phyloP scores from a whole-genome alignment of 2,797 vertebrate genomes.

The Enteromius afrohamiltoni region DNA sequence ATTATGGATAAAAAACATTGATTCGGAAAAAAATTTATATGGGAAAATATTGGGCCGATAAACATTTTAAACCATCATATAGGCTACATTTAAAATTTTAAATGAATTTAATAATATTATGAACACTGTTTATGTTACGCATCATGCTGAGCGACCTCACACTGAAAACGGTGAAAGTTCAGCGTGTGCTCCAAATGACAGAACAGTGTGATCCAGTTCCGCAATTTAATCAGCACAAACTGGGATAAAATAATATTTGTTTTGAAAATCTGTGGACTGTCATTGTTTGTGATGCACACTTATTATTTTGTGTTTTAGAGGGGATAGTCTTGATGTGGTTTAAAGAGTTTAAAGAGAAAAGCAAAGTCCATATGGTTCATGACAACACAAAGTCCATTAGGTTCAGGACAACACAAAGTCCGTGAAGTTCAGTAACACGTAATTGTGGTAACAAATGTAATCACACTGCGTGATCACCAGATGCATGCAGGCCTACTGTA shows the following conservation, averaged over 20 bases:
- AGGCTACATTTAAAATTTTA: neutral
- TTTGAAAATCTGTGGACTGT: neutral
- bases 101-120: neutral
- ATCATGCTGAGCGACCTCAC: neutral
- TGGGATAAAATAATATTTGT: neutral
- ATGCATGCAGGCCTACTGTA: neutral
- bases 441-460: neutral
- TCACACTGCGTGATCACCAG: neutral
- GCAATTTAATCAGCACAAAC: neutral
- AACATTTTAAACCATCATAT: neutral
- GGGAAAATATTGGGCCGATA: neutral
- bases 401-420: neutral
- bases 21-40: neutral
- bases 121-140: neutral
- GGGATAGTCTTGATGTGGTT: neutral
- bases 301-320: constrained; percentile 16
- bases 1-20: constrained; percentile 22
- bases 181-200: constrained; percentile 11
- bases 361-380: neutral
- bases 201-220: constrained; percentile 16
- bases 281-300: neutral
- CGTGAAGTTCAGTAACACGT: constrained; percentile 1
- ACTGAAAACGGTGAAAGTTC: constrained; percentile 10
- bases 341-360: neutral
- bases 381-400: neutral